Evolutionary conservation across 2,888 invertebrate genomes (phyloP).

Genomic region (Odontocerum albicorne): DNA sequence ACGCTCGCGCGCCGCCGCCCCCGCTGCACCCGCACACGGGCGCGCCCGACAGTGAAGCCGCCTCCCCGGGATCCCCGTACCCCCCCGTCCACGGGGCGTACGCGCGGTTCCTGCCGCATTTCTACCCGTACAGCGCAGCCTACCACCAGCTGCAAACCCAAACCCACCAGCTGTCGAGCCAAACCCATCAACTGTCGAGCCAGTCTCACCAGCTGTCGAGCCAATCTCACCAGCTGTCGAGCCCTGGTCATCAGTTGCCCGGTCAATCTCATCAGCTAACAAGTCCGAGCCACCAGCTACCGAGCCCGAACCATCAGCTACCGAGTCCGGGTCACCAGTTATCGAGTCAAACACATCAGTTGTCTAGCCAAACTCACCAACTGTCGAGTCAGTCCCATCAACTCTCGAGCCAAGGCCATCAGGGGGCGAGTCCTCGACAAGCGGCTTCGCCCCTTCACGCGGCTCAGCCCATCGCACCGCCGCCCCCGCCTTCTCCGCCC

Average conservation of each 20-base stretch:
- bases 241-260: background rate
- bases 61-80: conserved; percentile 43
- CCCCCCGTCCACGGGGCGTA: conserved; percentile 48
- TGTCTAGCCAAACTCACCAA: background rate
- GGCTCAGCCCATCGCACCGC: conserved; percentile 45
- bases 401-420: background rate
- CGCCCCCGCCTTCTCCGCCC: conserved; percentile 39
- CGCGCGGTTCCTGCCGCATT: conserved; percentile 49
- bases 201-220: conserved; percentile 41
- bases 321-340: background rate
- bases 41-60: conserved; percentile 39
- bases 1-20: conserved; percentile 51
- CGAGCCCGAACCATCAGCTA: background rate
- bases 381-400: background rate
- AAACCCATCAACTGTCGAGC: conserved; percentile 47
- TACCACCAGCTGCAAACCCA: conserved; percentile 52
- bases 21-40: conserved; percentile 47
- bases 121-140: conserved; percentile 45
- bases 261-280: background rate
- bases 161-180: conserved; percentile 49
- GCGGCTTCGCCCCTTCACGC: conserved; percentile 44
- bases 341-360: too few species aligned
- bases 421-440: conserved; percentile 43
- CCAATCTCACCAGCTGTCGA: background rate
- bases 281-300: too few species aligned